Conservation (phyloP, 2,797 vertebrate species). For the Malacoctenus gilli region DNA sequence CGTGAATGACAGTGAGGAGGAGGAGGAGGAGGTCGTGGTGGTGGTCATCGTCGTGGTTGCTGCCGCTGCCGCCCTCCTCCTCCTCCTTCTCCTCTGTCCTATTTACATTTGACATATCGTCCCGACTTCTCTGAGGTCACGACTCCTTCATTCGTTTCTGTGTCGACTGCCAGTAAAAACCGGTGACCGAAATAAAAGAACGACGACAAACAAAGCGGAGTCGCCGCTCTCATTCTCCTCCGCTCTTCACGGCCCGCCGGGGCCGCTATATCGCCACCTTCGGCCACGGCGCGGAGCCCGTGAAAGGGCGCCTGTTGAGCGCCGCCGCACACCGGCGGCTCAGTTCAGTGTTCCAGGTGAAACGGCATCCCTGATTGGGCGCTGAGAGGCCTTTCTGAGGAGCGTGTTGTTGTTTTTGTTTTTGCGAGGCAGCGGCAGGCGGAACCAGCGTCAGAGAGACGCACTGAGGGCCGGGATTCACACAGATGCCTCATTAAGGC, state of each 20-base stretch:
- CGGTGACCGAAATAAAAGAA: not conserved
- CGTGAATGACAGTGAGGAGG: too few species aligned
- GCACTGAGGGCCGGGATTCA: slow-evolving; percentile 59
- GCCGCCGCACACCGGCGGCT: slow-evolving; percentile 28
- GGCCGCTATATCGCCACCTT: slow-evolving; percentile 26
- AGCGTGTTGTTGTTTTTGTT: slow-evolving; percentile 61
- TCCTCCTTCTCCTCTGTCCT: too few species aligned
- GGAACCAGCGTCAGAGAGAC: slow-evolving; percentile 63
- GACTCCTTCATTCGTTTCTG: not conserved
- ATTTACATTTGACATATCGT: too few species aligned
- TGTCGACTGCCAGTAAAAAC: slow-evolving; percentile 6
- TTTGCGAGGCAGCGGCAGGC: slow-evolving; percentile 55
- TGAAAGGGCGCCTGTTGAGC: slow-evolving; percentile 74
- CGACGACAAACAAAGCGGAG: slow-evolving; percentile 22
- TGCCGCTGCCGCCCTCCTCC: too few species aligned
- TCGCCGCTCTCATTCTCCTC: slow-evolving; percentile 15
- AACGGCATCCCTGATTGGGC: slow-evolving; percentile 59
- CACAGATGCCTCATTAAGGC: slow-evolving; percentile 80
- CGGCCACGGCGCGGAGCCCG: slow-evolving; percentile 21
- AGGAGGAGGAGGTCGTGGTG: too few species aligned
- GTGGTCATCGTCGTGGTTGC: too few species aligned
- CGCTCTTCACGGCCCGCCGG: slow-evolving; percentile 29
- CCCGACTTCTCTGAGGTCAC: too few species aligned
- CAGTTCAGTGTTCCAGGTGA: slow-evolving; percentile 51
- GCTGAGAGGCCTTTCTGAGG: slow-evolving; percentile 56